Evolutionary conservation across 2,113 vertebrate species (phyloP), one percentile per base, ranked within the genome.

Genomic region (Myotis yumanensis): DNA sequence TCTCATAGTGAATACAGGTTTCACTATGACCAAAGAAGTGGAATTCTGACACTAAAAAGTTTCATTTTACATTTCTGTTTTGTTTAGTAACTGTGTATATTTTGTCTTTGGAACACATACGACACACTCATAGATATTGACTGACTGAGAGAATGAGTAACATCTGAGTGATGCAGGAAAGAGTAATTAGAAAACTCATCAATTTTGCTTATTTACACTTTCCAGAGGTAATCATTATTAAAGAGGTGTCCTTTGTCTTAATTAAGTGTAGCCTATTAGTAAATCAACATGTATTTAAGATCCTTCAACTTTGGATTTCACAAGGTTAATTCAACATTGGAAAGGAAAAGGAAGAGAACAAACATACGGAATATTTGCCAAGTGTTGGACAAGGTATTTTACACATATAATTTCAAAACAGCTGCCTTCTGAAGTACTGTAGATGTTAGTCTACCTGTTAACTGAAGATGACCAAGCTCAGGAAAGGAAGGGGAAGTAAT

Each of bases 61-160:
- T 95, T 80, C 23, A 30, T 68, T 91, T 93, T 73, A 69, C 23
- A 22, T 81, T 91, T 88, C 57, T 88, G 4, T 51, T 93, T 81
- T 85, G 64, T 80, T 84, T 93, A 69, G 40, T 66, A 52, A 57
- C 30, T n/a, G 46, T 54, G 69, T 83, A 43, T 79, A 48, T 51
- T 83, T 82, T 79, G 18, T 48, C 84, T 96, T 84, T 48, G 37
- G 62, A 88, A 83, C 40, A 23, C 32, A 11, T 16, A 52, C 35
- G 22, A 40, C 59, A 72, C 4, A 68, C 32, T 75, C 68, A 20
- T 30, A 59, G 48, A 30, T 86, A 7, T 22, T 82, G 62, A 80
- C 52, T 76, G 59, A 40, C 71, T 59, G 28, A 84, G 68, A 87
- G 83, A 37, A 43, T 30, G n/a, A 64, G 69, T 48, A 76, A 40